Percentiles rank a stretch among this genome's conserved stretches.
Evolutionary conservation across 2,113 vertebrate species (phyloP).

Genomic region (Dasyprocta punctata): DNA sequence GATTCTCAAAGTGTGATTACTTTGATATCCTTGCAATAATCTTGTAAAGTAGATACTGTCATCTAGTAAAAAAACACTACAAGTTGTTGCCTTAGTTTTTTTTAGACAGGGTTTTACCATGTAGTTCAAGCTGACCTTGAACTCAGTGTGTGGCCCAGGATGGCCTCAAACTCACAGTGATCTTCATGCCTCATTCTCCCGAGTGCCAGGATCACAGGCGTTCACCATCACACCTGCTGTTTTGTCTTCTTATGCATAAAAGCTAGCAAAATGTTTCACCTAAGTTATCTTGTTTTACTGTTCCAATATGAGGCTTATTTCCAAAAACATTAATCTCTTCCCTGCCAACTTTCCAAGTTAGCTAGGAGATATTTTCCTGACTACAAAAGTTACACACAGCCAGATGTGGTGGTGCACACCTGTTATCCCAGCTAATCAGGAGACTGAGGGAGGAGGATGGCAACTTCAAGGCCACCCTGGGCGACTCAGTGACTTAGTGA

Average conservation of each 20-base stretch:
- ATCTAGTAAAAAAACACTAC: background rate
- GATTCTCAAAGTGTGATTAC: background rate
- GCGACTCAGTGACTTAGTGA: background rate
- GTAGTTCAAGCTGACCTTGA: background rate
- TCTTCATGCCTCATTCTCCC: background rate
- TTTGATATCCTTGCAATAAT: background rate
- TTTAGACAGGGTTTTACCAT: background rate
- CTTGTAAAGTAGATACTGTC: background rate
- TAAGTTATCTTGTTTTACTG: background rate
- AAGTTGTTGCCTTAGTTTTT: background rate
- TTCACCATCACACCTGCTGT: background rate
- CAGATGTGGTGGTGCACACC: background rate
- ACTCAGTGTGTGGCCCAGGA: background rate
- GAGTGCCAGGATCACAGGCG: background rate
- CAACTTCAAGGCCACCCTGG: background rate
- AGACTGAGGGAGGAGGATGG: background rate
- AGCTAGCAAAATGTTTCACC: background rate
- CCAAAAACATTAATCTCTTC: slow-evolving; percentile 37
- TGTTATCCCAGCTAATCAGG: background rate
- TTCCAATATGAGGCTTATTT: background rate
- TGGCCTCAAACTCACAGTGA: background rate
- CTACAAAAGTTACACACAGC: background rate
- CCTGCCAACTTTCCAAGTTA: slow-evolving; percentile 34
- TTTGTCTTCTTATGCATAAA: background rate
- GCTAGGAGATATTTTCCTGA: background rate